Percentiles rank a stretch among this genome's conserved stretches.
Evolutionary conservation across 2,113 vertebrate species (phyloP).

Genomic region (Paramisgurnus dabryanus): DNA sequence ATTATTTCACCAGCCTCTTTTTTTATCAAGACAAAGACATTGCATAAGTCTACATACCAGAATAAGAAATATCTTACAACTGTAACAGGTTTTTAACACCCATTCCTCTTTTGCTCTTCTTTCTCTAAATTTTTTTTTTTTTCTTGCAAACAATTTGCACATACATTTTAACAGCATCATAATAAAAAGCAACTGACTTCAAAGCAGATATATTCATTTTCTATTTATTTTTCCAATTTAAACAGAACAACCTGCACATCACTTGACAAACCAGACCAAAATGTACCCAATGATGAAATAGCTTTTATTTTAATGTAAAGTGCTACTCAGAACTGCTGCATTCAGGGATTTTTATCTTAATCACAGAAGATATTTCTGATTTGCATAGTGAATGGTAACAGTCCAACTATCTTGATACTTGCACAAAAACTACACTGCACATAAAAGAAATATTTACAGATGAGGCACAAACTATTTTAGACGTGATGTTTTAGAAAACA

Average conservation of each 20-base stretch:
- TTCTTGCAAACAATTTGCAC: no score
- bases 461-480: not conserved
- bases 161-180: not conserved
- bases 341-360: not conserved
- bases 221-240: slow-evolving; percentile 1
- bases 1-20: no score
- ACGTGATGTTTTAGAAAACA: no score
- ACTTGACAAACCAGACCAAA: not conserved
- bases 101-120: not conserved
- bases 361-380: not conserved
- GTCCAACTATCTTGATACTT: not conserved
- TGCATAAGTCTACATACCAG: not conserved
- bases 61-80: not conserved
- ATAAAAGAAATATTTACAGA: not conserved
- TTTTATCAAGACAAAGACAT: not conserved
- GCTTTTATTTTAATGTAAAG: slow-evolving; percentile 10
- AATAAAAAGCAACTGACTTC: not conserved
- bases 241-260: slow-evolving; percentile 18
- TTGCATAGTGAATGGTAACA: not conserved
- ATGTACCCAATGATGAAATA: not conserved
- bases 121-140: no score
- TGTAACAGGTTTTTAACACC: not conserved
- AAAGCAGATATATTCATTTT: not conserved
- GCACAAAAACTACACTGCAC: not conserved
- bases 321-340: not conserved